Conservation (phyloP, 2,113 vertebrate genomes). For the Willisornis vidua region DNA sequence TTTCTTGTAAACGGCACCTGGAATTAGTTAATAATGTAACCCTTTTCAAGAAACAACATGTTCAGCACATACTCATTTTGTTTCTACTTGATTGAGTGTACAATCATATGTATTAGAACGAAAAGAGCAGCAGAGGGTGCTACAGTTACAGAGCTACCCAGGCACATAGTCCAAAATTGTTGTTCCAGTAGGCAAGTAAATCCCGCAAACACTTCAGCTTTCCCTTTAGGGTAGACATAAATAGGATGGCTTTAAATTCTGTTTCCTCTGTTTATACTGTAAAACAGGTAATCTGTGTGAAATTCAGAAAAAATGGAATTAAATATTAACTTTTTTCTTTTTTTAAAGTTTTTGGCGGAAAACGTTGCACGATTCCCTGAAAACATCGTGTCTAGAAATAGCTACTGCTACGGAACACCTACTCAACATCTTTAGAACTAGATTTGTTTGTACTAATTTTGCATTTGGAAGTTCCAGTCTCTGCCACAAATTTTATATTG, state of each 20-base stretch:
- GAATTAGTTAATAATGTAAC: not conserved
- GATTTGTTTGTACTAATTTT: not conserved
- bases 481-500: not conserved
- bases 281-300: not conserved
- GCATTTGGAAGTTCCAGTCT: not conserved
- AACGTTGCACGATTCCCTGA: not conserved
- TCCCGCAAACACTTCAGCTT: not conserved
- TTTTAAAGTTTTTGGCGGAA: not conserved
- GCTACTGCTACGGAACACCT: not conserved
- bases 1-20: not conserved
- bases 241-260: not conserved
- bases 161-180: not conserved
- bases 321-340: not conserved
- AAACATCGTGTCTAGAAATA: not conserved
- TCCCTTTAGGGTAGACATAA: not conserved
- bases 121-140: constrained; percentile 77
- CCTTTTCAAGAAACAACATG: not conserved
- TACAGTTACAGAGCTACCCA: constrained; percentile 60
- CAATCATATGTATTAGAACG: constrained; percentile 15
- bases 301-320: not conserved
- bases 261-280: not conserved
- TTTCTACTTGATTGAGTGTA: not conserved
- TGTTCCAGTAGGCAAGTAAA: not conserved
- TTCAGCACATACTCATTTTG: not conserved
- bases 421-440: not conserved